phyloP scores from a whole-genome alignment of 1,140 invertebrate genomes.

The Cheumatopsyche charites region DNA sequence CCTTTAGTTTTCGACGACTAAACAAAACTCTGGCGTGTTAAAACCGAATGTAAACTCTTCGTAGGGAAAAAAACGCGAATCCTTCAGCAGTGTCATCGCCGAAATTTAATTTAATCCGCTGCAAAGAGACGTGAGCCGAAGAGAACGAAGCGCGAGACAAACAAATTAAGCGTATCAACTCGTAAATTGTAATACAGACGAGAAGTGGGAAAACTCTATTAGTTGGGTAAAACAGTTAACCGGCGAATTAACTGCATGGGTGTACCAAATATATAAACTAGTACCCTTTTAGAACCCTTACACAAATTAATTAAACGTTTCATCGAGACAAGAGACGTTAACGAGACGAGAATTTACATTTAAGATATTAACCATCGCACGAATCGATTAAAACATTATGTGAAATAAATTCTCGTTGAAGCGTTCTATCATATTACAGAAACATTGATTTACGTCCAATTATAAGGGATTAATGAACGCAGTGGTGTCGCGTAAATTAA shows the following conservation, averaged over 20 bases:
- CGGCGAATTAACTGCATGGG: conserved; percentile 27
- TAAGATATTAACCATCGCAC: conserved; percentile 7
- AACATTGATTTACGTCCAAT: neutral
- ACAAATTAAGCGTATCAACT: conserved; percentile 28
- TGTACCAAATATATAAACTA: conserved; percentile 16
- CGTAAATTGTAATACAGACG: conserved; percentile 33
- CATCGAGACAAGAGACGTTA: conserved; percentile 6
- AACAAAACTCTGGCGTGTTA: too few relatives aligned
- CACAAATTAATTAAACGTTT: conserved; percentile 24
- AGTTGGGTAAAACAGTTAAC: conserved; percentile 32
- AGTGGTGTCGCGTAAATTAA: neutral
- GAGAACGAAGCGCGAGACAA: conserved; percentile 16
- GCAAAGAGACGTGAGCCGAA: neutral
- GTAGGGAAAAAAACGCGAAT: too few relatives aligned
- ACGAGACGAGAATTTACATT: conserved; percentile 1
- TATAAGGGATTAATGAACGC: neutral
- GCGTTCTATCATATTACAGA: too few relatives aligned
- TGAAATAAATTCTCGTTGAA: too few relatives aligned
- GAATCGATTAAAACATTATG: neutral
- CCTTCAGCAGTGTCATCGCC: too few relatives aligned
- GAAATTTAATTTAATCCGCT: too few relatives aligned
- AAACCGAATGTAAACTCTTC: too few relatives aligned
- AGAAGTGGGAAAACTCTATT: conserved; percentile 30
- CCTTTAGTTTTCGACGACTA: neutral
- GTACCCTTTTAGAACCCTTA: conserved; percentile 23